These are phyloP conservation scores for Mycalesis mineus DNA, from an alignment of 2,888 invertebrate genomes.

Conservation along the genomic window DNA sequence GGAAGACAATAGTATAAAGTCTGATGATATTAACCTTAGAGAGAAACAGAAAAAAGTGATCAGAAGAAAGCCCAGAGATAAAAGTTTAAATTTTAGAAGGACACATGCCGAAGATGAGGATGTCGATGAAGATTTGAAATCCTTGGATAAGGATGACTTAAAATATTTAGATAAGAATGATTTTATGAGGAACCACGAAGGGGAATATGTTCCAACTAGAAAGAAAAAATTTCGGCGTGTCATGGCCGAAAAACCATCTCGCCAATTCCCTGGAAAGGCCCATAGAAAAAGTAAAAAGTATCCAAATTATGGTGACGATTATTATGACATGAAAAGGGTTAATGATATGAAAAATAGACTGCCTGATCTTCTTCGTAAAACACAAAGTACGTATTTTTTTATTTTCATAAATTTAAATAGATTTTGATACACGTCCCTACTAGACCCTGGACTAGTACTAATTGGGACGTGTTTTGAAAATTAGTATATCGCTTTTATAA, in stretches of 20 bases:
- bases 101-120: conserved; percentile 27
- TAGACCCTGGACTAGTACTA: too few species aligned
- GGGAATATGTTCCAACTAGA: conserved; percentile 12
- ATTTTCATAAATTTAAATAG: too few species aligned
- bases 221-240: conserved; percentile 1
- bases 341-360: conserved; percentile 50
- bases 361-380: conserved; percentile 42
- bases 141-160: conserved; percentile 17
- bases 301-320: conserved; percentile 49
- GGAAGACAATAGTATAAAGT: conserved; percentile 35
- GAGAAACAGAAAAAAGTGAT: conserved; percentile 38
- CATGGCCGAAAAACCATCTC: not conserved
- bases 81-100: conserved; percentile 29
- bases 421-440: too few species aligned
- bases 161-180: conserved; percentile 7
- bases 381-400: conserved; percentile 42
- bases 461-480: too few species aligned
- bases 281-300: conserved; percentile 13
- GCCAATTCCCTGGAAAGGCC: not conserved
- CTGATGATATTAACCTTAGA: conserved; percentile 29
- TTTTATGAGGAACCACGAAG: conserved; percentile 17
- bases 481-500: too few species aligned
- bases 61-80: conserved; percentile 52
- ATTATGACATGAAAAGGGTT: conserved; percentile 58
- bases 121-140: conserved; percentile 26